These are phyloP conservation scores for Mercenaria mercenaria DNA, from an alignment of 1,140 invertebrate species.

Conservation along the genomic window DNA sequence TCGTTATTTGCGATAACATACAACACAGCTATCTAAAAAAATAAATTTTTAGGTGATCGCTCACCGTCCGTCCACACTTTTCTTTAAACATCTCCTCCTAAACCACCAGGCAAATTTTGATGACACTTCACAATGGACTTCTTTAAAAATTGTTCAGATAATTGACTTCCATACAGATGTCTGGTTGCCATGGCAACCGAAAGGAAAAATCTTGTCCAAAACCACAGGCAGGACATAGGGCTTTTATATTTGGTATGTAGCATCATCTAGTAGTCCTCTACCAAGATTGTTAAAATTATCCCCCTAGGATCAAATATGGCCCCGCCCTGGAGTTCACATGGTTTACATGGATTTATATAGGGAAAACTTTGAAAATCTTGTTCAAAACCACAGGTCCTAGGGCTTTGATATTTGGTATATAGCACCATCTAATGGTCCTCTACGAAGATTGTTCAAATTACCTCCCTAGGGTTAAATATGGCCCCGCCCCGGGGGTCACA, in stretches of 20 bases:
- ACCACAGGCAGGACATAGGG: not conserved
- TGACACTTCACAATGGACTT: too few species aligned
- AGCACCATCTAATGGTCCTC: not conserved
- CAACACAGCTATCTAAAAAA: too few species aligned
- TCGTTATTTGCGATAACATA: too few species aligned
- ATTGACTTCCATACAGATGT: too few species aligned
- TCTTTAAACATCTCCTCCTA: too few species aligned
- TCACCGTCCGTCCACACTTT: too few species aligned
- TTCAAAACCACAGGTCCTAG: not conserved
- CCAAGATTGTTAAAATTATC: not conserved
- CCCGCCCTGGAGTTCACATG: not conserved
- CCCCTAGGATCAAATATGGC: not conserved
- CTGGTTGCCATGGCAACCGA: too few species aligned
- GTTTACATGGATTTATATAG: not conserved
- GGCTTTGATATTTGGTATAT: not conserved
- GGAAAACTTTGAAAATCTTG: not conserved
- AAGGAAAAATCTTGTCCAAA: not conserved
- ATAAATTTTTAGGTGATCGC: too few species aligned
- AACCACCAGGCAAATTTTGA: too few species aligned
- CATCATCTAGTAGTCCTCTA: not conserved
- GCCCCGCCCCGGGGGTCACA: not conserved
- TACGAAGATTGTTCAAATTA: not conserved
- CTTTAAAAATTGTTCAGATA: too few species aligned
- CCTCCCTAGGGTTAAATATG: not conserved
- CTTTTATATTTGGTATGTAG: not conserved